Evolutionary conservation across 2,113 vertebrate species (phyloP).

Genomic region (Manacus vitellinus): DNA sequence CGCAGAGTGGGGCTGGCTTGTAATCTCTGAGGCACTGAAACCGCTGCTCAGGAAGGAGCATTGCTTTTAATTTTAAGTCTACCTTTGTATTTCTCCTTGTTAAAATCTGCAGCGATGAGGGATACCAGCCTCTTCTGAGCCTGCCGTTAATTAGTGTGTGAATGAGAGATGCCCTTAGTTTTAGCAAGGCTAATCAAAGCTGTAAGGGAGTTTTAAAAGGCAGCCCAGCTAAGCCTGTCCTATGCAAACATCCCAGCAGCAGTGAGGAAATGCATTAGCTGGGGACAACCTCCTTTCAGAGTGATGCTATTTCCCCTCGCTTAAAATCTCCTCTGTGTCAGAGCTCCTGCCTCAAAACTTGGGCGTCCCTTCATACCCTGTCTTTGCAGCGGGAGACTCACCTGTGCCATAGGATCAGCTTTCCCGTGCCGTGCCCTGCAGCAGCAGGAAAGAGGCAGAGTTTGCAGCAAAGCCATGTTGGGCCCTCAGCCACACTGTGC

Average conservation of each 20-base stretch:
- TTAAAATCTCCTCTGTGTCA: neutral
- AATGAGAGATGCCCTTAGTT: constrained; percentile 45
- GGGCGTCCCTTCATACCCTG: neutral
- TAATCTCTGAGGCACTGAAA: constrained; percentile 50
- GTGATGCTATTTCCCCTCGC: neutral
- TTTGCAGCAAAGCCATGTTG: neutral
- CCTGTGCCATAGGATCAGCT: neutral
- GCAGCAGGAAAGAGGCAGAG: neutral
- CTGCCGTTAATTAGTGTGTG: constrained; percentile 38
- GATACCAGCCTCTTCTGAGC: constrained; percentile 22
- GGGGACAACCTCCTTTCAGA: neutral
- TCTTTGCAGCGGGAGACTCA: accelerated
- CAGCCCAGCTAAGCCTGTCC: neutral
- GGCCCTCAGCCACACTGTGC: neutral
- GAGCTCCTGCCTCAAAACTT: neutral
- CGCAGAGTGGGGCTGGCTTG: constrained; percentile 30
- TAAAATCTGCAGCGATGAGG: constrained; percentile 19
- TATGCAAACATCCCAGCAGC: constrained; percentile 2
- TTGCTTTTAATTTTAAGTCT: constrained; percentile 52
- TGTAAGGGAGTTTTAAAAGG: neutral
- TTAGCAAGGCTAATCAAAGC: constrained; percentile 50
- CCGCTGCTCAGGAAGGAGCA: constrained; percentile 39
- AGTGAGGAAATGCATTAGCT: neutral
- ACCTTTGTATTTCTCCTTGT: constrained; percentile 62
- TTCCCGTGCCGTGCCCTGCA: neutral